Evolutionary conservation across 2,797 vertebrate genomes (phyloP).

Genomic region (Pipistrellus kuhlii): DNA sequence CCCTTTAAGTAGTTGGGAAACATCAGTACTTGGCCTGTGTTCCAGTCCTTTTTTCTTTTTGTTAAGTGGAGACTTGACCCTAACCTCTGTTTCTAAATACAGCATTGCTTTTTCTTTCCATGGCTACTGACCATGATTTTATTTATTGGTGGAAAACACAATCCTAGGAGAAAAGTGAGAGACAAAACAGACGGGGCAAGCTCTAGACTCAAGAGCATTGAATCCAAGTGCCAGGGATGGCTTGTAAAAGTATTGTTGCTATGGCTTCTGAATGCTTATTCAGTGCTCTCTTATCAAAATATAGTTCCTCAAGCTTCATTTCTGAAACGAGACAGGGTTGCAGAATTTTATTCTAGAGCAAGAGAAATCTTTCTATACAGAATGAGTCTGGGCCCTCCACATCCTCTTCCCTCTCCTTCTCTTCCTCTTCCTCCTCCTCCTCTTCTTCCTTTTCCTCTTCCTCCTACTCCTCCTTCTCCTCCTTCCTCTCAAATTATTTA

Average conservation of each 20-base stretch:
- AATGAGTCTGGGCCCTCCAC: background rate
- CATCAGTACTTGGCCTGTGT: background rate
- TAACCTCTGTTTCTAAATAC: constrained; percentile 53
- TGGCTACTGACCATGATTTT: constrained; percentile 16
- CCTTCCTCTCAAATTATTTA: background rate
- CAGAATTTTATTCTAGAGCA: background rate
- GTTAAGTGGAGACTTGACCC: constrained; percentile 47
- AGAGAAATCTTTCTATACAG: background rate
- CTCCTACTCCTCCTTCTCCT: background rate
- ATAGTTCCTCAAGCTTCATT: background rate
- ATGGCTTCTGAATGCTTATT: background rate
- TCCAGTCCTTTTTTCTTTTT: constrained; percentile 26
- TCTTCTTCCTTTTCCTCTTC: background rate
- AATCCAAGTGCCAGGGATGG: background rate
- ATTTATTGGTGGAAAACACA: background rate
- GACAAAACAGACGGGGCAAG: background rate
- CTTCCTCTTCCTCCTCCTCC: background rate
- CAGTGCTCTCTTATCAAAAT: background rate
- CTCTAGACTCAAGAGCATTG: background rate
- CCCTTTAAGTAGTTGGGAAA: background rate
- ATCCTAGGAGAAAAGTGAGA: background rate
- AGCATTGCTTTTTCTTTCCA: background rate
- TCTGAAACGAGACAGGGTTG: background rate
- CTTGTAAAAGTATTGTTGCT: background rate
- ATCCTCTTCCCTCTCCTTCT: background rate